Evolutionary conservation across 2,888 invertebrate species (phyloP).

Genomic region (Yponomeuta sedellus): DNA sequence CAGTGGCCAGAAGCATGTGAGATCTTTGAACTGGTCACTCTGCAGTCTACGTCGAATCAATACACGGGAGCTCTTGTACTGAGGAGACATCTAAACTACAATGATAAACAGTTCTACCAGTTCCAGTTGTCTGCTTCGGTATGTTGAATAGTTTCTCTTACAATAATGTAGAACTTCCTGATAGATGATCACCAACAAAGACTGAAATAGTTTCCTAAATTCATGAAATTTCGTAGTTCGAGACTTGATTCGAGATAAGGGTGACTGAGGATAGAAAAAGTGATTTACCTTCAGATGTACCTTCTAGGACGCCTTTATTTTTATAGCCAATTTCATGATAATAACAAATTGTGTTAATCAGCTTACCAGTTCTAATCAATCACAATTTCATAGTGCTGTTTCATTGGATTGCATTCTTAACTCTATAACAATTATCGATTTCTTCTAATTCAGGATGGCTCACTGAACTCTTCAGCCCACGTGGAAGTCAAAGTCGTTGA

Average conservation of each 20-base stretch:
- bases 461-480: constrained; percentile 81
- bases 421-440: not conserved
- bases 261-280: no score
- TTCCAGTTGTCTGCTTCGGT: constrained; percentile 86
- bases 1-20: constrained; percentile 84
- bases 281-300: no score
- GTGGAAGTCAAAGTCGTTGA: constrained; percentile 88
- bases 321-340: no score
- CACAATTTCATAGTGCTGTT: no score
- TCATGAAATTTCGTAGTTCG: not conserved
- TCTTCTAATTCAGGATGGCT: constrained; percentile 80
- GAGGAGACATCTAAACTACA: constrained; percentile 83
- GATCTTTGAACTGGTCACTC: constrained; percentile 79
- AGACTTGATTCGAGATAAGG: no score
- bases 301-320: no score
- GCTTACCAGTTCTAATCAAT: no score
- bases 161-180: not conserved
- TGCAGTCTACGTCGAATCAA: constrained; percentile 79
- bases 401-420: not conserved
- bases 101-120: constrained; percentile 85
- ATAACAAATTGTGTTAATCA: no score
- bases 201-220: not conserved
- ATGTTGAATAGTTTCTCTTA: constrained; percentile 41
- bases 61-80: constrained; percentile 85
- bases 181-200: no score